phyloP scores from a whole-genome alignment of 1,140 invertebrate species.

The Drosophila cardini region DNA sequence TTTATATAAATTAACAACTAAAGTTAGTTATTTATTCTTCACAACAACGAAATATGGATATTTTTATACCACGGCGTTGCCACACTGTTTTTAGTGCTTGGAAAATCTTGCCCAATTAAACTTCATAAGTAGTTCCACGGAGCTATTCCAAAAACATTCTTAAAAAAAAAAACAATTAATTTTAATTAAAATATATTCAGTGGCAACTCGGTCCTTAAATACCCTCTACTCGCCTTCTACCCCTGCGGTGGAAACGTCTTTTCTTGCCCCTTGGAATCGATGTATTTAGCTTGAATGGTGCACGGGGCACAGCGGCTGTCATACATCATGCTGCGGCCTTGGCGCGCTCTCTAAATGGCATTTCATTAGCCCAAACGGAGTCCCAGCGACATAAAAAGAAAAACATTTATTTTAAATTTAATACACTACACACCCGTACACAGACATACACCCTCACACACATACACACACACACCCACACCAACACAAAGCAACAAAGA shows the following conservation, averaged over 20 bases:
- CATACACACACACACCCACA: slow-evolving; percentile 2
- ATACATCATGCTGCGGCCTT: slow-evolving; percentile 58
- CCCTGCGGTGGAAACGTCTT: background rate
- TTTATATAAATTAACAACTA: background rate
- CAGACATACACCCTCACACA: too few relatives aligned
- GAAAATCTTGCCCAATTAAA: slow-evolving; percentile 8
- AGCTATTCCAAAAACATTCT: background rate
- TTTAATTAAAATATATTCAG: slow-evolving; percentile 50
- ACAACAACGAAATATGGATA: background rate
- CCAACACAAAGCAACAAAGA: slow-evolving; percentile 30
- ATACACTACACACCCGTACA: slow-evolving; percentile 56
- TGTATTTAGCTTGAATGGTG: slow-evolving; percentile 46
- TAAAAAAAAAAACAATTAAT: slow-evolving; percentile 42
- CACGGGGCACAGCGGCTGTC: slow-evolving; percentile 25
- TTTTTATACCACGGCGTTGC: background rate
- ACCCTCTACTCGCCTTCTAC: too few relatives aligned
- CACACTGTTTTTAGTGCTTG: background rate
- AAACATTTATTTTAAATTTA: slow-evolving; percentile 81
- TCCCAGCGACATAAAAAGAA: slow-evolving; percentile 47
- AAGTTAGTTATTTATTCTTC: background rate
- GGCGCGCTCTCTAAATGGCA: slow-evolving; percentile 54
- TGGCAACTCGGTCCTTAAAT: background rate
- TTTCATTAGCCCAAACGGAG: slow-evolving; percentile 65
- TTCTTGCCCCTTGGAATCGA: slow-evolving; percentile 15
- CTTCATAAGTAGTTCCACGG: slow-evolving; percentile 6